These are phyloP conservation scores for Gonatopus flavifemur DNA, from an alignment of 1,140 invertebrate species.

Conservation along the genomic window DNA sequence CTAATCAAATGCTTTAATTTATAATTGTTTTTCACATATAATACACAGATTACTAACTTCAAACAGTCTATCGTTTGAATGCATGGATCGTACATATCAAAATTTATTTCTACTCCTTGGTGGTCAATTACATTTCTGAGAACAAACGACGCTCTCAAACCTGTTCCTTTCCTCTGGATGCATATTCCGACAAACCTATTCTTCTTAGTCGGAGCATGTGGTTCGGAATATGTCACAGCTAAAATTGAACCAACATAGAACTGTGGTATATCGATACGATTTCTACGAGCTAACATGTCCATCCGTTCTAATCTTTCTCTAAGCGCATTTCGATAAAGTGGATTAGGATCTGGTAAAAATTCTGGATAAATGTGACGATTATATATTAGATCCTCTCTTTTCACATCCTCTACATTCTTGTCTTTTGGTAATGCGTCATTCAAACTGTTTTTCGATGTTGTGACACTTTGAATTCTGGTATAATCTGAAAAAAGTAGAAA, in stretches of 20 bases:
- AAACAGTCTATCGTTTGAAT: slow-evolving; percentile 80
- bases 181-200: slow-evolving; percentile 97
- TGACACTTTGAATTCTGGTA: too few species aligned
- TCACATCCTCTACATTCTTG: too few species aligned
- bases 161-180: slow-evolving; percentile 79
- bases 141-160: slow-evolving; percentile 81
- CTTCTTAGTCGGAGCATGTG: slow-evolving; percentile 80
- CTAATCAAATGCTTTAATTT: slow-evolving; percentile 3
- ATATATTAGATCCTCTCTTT: too few species aligned
- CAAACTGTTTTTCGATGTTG: too few species aligned
- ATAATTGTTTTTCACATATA: neutral
- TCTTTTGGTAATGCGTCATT: too few species aligned
- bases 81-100: slow-evolving; percentile 92
- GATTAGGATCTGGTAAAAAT: slow-evolving; percentile 87
- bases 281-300: slow-evolving; percentile 89
- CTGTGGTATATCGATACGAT: slow-evolving; percentile 87
- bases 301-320: slow-evolving; percentile 86
- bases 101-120: slow-evolving; percentile 85
- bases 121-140: slow-evolving; percentile 92
- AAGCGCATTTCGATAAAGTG: slow-evolving; percentile 75
- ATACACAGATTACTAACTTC: slow-evolving; percentile 31
- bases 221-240: slow-evolving; percentile 88
- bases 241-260: slow-evolving; percentile 97
- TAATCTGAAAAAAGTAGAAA: too few species aligned
- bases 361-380: slow-evolving; percentile 95